These are phyloP conservation scores for Uromys caudimaculatus DNA, from an alignment of 2,797 vertebrate genomes.

Conservation along the genomic window DNA sequence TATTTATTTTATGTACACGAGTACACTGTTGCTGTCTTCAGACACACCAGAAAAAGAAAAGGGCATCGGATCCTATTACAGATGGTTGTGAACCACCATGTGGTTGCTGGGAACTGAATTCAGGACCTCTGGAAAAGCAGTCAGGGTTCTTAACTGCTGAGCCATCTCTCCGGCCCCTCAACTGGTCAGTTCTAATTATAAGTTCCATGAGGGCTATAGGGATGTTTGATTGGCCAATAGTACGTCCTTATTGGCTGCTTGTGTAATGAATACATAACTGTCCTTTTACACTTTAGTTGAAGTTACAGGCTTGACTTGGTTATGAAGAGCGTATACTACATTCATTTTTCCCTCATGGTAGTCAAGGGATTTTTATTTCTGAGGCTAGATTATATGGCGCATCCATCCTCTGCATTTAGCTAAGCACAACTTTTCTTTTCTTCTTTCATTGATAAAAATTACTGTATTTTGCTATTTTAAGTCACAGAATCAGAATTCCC, in stretches of 20 bases:
- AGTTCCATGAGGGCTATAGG: neutral
- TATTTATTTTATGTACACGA: neutral
- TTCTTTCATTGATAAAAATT: neutral
- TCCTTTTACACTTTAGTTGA: neutral
- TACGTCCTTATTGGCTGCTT: neutral
- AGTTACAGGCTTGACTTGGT: neutral
- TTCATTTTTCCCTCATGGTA: neutral
- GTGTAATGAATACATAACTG: neutral
- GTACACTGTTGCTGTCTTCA: neutral
- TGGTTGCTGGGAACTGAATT: neutral
- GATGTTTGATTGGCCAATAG: neutral
- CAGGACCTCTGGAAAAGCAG: neutral
- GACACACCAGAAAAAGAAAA: neutral
- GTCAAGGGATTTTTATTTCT: neutral
- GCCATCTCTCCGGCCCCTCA: neutral
- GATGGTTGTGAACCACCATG: neutral
- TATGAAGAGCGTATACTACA: neutral
- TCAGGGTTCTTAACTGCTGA: neutral
- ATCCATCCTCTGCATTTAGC: neutral
- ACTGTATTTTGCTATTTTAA: neutral
- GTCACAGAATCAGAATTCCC: neutral
- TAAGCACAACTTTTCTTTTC: neutral
- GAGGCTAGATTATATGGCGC: neutral
- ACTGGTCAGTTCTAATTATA: neutral
- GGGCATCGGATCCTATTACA: too few species aligned